Conservation (phyloP, 2,888 invertebrate genomes). For the Phyllotreta striolata region DNA sequence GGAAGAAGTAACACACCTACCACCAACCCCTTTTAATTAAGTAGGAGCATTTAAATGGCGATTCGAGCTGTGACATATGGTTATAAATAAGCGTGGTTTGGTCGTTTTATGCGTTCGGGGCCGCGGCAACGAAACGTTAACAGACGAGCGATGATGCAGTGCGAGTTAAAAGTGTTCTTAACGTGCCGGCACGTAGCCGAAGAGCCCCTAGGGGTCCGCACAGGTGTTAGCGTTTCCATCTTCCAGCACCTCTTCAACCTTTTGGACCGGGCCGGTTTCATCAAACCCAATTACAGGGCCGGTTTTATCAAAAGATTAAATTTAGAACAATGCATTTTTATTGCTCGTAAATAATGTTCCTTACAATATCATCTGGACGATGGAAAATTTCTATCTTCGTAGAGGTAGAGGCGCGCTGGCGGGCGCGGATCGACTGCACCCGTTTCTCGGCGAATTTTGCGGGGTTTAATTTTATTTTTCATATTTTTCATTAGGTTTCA, state of each 20-base stretch:
- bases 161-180: slow-evolving; percentile 46
- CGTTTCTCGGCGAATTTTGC: background rate
- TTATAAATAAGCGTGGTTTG: slow-evolving; percentile 48
- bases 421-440: slow-evolving; percentile 13
- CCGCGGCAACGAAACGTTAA: slow-evolving; percentile 24
- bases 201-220: slow-evolving; percentile 54
- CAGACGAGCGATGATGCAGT: slow-evolving; percentile 34
- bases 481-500: too few relatives aligned
- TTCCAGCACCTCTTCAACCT: slow-evolving; percentile 36
- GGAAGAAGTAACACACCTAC: slow-evolving; percentile 8
- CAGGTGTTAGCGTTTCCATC: slow-evolving; percentile 59
- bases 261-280: slow-evolving; percentile 52
- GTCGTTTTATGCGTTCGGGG: slow-evolving; percentile 10
- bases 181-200: slow-evolving; percentile 56
- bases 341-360: slow-evolving; percentile 54
- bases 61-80: slow-evolving; percentile 50
- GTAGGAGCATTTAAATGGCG: slow-evolving; percentile 42
- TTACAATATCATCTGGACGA: slow-evolving; percentile 42
- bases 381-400: slow-evolving; percentile 22
- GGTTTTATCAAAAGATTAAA: slow-evolving; percentile 61
- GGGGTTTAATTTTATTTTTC: background rate
- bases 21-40: slow-evolving; percentile 43
- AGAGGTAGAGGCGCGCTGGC: background rate
- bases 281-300: slow-evolving; percentile 61
- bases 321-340: slow-evolving; percentile 60